Evolutionary conservation across 2,888 invertebrate genomes (phyloP), one percentile per base, ranked within the genome.

Genomic region (Trissolcus brochymenae): DNA sequence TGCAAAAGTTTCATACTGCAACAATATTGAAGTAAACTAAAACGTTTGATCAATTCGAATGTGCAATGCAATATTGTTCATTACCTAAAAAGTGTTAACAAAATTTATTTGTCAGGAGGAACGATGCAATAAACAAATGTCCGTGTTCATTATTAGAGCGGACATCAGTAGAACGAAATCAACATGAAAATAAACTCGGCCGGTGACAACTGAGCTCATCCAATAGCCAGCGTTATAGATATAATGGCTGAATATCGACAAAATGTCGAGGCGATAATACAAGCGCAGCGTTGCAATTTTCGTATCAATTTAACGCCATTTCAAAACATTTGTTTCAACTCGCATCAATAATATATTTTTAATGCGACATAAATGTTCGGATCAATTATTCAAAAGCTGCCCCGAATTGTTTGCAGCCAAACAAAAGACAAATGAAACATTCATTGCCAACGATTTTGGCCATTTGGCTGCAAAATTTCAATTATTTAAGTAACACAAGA

Each of bases 161-260:
- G 51, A 54, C 54, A 65, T 64, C 57, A 72, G 60, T 73, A 60
- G 54, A 43, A 11, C 49, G n/a, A 50, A 66, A 71, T 76, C 35
- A 66, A 62, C 61, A 53, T 57, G 46, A 51, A 35, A 74, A 67
- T 78, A 61, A 74, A 60, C 14, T 43, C 35, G 61, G 13, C 17
- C 54, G 68, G 65, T 71, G 70, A 70, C 68, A 79, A 71, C 43
- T 29, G 53, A 29, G 55, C 77, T 51, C 61, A 68, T 65, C 77
- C 62, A 66, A 71, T 70, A 66, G 19, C 66, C 53, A 6, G 71
- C 66, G 25, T 66, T 64, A 55, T 56, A 53, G 51, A 19, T 29
- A 29, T 77, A 77, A 73, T 73, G 77, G 68, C 65, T 64, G 76
- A 46, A 68, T 77, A 77, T 77, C 68, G 76, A 77, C 76, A 72